phyloP scores from a whole-genome alignment of 2,888 invertebrate species.

The Adelphocoris suturalis region DNA sequence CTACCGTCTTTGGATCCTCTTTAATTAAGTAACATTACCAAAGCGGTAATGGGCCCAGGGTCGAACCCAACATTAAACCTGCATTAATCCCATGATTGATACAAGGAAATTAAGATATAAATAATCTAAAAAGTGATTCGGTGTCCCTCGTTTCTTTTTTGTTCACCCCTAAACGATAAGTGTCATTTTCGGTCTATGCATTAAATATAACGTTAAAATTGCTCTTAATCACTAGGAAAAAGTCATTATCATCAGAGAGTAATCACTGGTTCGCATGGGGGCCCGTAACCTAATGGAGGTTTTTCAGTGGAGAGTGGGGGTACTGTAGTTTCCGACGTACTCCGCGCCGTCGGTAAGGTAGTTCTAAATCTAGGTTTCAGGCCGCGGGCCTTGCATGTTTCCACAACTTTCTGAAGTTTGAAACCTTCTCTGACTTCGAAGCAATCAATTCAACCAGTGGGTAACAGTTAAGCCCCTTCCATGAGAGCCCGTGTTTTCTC shows the following conservation, averaged over 20 bases:
- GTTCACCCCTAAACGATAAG: conserved; percentile 22
- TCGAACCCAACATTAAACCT: conserved; percentile 64
- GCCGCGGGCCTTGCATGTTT: conserved; percentile 49
- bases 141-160: conserved; percentile 24
- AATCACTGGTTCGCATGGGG: conserved; percentile 73
- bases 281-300: conserved; percentile 63
- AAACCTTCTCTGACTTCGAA: conserved; percentile 31
- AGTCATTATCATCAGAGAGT: conserved; percentile 71
- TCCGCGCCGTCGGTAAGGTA: conserved; percentile 7
- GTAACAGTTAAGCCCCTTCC: conserved; percentile 13
- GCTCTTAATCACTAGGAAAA: conserved; percentile 71
- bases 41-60: conserved; percentile 29
- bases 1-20: conserved; percentile 62
- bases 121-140: conserved; percentile 56
- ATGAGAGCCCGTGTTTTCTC: conserved; percentile 55
- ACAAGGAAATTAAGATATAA: conserved; percentile 66
- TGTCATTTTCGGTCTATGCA: conserved; percentile 47
- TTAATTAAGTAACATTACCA: conserved; percentile 69
- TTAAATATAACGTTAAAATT: conserved; percentile 72
- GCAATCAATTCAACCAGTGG: conserved; percentile 69
- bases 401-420: conserved; percentile 55
- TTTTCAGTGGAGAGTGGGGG: conserved; percentile 2
- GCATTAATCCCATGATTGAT: conserved; percentile 68
- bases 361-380: conserved; percentile 51
- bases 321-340: conserved; percentile 30